A percentile compares a stretch with the other conserved stretches of the same genome.
Conservation (phyloP, 1,140 invertebrate genomes). For the Bathynomus jamesi region DNA sequence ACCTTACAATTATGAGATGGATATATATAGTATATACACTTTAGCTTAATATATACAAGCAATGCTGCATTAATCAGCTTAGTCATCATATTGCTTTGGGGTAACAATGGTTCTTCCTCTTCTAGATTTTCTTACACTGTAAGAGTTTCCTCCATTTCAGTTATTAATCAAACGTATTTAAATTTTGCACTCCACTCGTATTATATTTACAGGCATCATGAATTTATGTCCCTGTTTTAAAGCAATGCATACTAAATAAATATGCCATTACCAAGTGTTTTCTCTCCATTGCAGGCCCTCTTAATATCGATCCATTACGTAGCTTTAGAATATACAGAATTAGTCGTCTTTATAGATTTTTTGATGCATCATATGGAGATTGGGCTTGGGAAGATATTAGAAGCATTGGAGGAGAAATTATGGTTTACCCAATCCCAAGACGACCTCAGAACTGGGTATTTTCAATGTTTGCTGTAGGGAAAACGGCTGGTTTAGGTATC, state of each 20-base stretch:
- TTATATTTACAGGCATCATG: no score
- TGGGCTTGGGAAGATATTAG: conserved; percentile 37
- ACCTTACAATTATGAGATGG: no score
- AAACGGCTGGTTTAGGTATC: conserved; percentile 26
- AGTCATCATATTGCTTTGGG: no score
- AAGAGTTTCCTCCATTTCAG: not conserved
- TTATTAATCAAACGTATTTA: not conserved
- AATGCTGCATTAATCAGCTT: no score
- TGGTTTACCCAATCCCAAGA: conserved; percentile 32
- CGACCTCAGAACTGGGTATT: conserved; percentile 37
- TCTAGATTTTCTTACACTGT: no score
- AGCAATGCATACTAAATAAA: no score
- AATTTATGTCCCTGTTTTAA: no score
- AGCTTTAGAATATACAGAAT: conserved; percentile 31
- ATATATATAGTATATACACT: no score
- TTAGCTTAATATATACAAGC: no score
- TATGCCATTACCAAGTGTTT: no score
- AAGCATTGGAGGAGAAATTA: conserved; percentile 22
- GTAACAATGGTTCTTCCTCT: no score
- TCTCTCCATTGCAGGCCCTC: conserved; percentile 24
- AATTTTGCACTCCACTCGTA: no score
- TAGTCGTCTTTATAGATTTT: conserved; percentile 36
- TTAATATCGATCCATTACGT: conserved; percentile 24
- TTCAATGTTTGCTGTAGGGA: conserved; percentile 35
- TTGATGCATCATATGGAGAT: conserved; percentile 35